phyloP scores from a whole-genome alignment of 2,113 vertebrate genomes.

The Marcusenius ussheri region DNA sequence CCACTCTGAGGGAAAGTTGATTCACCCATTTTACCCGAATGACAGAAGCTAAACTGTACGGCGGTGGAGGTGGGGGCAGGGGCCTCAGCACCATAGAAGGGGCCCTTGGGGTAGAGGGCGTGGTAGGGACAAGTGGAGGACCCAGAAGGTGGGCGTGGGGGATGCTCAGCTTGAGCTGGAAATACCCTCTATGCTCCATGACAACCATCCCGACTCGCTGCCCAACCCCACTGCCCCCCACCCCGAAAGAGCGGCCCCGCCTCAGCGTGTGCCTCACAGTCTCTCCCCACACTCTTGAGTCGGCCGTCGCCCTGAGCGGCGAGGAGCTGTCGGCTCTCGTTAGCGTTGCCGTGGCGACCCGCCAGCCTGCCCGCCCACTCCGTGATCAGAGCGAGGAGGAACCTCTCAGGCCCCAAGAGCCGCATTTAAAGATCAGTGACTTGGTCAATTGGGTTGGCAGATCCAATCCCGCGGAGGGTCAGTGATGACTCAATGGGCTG shows the following conservation, averaged over 20 bases:
- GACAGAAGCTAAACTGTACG: constrained; percentile 70
- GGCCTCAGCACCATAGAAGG: constrained; percentile 45
- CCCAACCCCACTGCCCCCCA: constrained; percentile 20
- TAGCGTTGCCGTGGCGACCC: constrained; percentile 62
- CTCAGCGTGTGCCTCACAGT: constrained; percentile 68
- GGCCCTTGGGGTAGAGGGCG: constrained; percentile 48
- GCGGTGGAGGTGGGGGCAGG: constrained; percentile 42
- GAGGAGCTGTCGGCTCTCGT: constrained; percentile 68
- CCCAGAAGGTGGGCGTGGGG: constrained; percentile 14
- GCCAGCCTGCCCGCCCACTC: constrained; percentile 55
- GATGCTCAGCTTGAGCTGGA: neutral
- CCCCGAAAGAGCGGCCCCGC: constrained; percentile 58
- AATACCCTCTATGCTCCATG: constrained; percentile 2
- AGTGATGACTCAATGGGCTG: constrained; percentile 63
- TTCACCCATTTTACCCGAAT: constrained; percentile 56
- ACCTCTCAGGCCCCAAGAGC: constrained; percentile 44
- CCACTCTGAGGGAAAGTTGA: constrained; percentile 46
- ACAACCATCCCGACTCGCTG: neutral
- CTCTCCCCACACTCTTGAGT: constrained; percentile 63
- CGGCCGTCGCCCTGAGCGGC: constrained; percentile 66
- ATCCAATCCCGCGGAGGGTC: constrained; percentile 59
- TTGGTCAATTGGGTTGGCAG: constrained; percentile 72
- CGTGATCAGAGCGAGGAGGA: constrained; percentile 60
- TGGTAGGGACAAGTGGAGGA: constrained; percentile 21
- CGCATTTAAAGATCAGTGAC: constrained; percentile 72